These are phyloP conservation scores for Zenarchopterus dispar DNA, from an alignment of 2,797 vertebrate species.

Conservation along the genomic window DNA sequence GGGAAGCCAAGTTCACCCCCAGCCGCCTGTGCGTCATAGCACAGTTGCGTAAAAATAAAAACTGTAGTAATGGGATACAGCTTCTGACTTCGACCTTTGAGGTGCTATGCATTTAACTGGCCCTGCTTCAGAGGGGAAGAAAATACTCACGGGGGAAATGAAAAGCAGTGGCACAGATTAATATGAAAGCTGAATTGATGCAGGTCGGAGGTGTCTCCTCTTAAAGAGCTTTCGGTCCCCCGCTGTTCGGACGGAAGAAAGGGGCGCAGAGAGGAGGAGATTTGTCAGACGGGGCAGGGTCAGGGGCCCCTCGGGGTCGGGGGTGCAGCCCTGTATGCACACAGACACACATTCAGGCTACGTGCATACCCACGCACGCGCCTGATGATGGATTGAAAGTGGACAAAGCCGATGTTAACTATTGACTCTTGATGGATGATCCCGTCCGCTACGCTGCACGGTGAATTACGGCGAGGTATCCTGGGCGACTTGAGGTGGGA, in stretches of 20 bases:
- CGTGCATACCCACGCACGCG: slow-evolving; percentile 26
- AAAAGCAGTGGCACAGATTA: slow-evolving; percentile 35
- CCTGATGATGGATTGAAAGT: slow-evolving; percentile 78
- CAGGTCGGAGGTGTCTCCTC: slow-evolving; percentile 39
- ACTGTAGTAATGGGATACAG: slow-evolving; percentile 74
- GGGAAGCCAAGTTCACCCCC: slow-evolving; percentile 65
- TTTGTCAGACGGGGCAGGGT: slow-evolving; percentile 61
- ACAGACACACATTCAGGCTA: slow-evolving; percentile 4
- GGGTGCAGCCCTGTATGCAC: slow-evolving; percentile 47
- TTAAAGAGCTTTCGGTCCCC: slow-evolving; percentile 32
- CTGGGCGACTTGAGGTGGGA: slow-evolving; percentile 46
- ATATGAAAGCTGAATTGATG: slow-evolving; percentile 49
- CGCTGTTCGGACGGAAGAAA: slow-evolving; percentile 76
- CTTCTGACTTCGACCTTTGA: slow-evolving; percentile 60
- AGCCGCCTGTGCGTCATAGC: slow-evolving; percentile 35
- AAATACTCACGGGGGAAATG: slow-evolving; percentile 24
- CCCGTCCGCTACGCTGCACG: slow-evolving; percentile 71
- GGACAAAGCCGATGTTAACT: slow-evolving; percentile 83
- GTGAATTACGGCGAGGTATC: slow-evolving; percentile 71
- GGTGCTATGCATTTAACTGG: slow-evolving; percentile 61
- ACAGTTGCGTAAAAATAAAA: slow-evolving; percentile 78
- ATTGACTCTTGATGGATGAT: slow-evolving; percentile 87
- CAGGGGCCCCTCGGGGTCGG: slow-evolving; percentile 67
- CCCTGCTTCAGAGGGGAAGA: slow-evolving; percentile 49
- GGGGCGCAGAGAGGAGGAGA: slow-evolving; percentile 47